Percentiles rank a stretch among this genome's conserved stretches.
phyloP scores from a whole-genome alignment of 1,140 invertebrate species.

The Drosophila auraria region DNA sequence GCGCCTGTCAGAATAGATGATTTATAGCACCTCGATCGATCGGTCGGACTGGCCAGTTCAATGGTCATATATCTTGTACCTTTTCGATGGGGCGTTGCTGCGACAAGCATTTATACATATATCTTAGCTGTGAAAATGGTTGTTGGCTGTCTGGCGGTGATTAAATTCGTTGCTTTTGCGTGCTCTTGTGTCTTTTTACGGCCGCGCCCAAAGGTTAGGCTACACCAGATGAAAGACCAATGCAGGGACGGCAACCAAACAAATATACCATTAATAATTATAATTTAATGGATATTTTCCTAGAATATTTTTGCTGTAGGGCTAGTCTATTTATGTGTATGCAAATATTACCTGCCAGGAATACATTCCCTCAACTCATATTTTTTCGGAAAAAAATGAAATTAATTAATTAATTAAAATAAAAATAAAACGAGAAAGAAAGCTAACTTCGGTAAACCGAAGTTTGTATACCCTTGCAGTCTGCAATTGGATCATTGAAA shows the following conservation, averaged over 20 bases:
- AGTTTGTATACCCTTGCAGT: too few relatives aligned
- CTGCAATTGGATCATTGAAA: too few relatives aligned
- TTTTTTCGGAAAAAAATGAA: too few relatives aligned
- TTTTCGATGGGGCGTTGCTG: slow-evolving; percentile 31
- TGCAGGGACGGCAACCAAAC: background rate
- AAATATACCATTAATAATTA: slow-evolving; percentile 2
- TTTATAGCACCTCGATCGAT: slow-evolving; percentile 51
- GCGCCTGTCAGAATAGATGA: slow-evolving; percentile 50
- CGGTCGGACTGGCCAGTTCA: background rate
- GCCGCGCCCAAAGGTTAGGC: slow-evolving; percentile 59
- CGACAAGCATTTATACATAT: background rate
- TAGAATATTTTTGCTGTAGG: background rate
- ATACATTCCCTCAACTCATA: too few relatives aligned
- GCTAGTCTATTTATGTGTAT: background rate
- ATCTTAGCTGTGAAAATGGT: slow-evolving; percentile 13
- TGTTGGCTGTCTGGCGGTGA: background rate
- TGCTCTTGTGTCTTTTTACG: slow-evolving; percentile 22
- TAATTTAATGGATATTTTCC: background rate
- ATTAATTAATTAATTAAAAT: too few relatives aligned
- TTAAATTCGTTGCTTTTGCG: slow-evolving; percentile 13
- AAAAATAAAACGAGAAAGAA: too few relatives aligned
- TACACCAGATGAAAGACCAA: slow-evolving; percentile 21
- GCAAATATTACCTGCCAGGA: background rate
- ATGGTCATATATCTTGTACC: slow-evolving; percentile 4
- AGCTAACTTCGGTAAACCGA: too few relatives aligned